Evolutionary conservation across 2,113 vertebrate genomes (phyloP).

Genomic region (Genyomyrus donnyi): DNA sequence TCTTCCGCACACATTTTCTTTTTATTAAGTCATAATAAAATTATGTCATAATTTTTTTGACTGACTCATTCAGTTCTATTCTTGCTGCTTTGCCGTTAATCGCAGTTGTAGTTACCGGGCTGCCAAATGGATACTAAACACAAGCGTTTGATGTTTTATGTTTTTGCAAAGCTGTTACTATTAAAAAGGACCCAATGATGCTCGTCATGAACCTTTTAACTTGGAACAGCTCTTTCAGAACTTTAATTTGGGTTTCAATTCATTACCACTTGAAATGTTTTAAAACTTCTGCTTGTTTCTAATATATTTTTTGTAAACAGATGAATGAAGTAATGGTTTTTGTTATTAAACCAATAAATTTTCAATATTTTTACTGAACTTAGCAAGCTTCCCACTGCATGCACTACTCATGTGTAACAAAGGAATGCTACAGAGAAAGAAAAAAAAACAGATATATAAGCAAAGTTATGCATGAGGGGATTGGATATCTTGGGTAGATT

Average conservation of each 20-base stretch:
- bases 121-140: background rate
- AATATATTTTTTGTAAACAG: background rate
- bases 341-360: background rate
- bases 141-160: background rate
- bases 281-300: background rate
- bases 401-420: background rate
- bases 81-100: background rate
- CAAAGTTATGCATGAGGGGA: background rate
- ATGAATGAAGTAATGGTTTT: background rate
- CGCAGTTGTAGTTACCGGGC: background rate
- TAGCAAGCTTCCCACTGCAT: background rate
- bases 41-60: no score
- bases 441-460: background rate
- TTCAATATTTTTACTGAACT: background rate
- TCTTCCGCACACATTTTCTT: no score
- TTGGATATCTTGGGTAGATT: background rate
- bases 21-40: no score
- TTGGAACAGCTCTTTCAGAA: background rate
- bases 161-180: background rate
- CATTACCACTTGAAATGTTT: background rate
- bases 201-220: background rate
- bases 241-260: background rate
- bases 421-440: background rate
- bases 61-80: background rate
- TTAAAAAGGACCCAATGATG: background rate